A percentile compares a stretch with the other conserved stretches of the same genome.
These are phyloP conservation scores for Drymonia ruficornis DNA, from an alignment of 2,888 invertebrate genomes.

Conservation along the genomic window DNA sequence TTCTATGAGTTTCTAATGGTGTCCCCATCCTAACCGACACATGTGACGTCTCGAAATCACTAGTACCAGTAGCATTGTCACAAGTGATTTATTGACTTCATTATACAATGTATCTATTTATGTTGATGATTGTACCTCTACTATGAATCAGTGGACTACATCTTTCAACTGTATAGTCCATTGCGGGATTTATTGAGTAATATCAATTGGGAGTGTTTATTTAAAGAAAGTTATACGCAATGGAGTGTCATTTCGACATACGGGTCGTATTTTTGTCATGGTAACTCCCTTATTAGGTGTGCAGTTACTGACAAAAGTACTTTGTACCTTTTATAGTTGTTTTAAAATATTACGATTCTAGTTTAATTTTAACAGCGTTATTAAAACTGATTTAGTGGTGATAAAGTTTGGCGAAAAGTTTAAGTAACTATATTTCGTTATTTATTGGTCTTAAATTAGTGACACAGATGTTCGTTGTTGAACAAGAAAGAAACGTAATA, in stretches of 20 bases:
- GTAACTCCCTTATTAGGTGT: conserved; percentile 31
- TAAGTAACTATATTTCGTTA: conserved; percentile 15
- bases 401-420: conserved; percentile 25
- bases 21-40: conserved; percentile 31
- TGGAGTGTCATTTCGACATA: conserved; percentile 9
- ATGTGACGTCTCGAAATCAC: conserved; percentile 54
- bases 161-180: conserved; percentile 11
- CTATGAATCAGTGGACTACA: neutral
- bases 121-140: conserved; percentile 34
- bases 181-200: conserved; percentile 4
- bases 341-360: conserved; percentile 25
- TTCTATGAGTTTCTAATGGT: conserved; percentile 20
- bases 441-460: neutral
- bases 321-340: conserved; percentile 28
- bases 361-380: conserved; percentile 33
- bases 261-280: conserved; percentile 3
- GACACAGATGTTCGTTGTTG: neutral
- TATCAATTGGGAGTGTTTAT: neutral
- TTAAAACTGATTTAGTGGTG: conserved; percentile 39
- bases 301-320: conserved; percentile 33
- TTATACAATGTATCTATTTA: conserved; percentile 42
- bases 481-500: too few relatives aligned
- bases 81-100: conserved; percentile 44
- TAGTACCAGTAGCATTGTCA: conserved; percentile 40
- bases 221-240: neutral